Evolutionary conservation across 2,797 vertebrate genomes (phyloP).

Genomic region (Amniataba percoides): DNA sequence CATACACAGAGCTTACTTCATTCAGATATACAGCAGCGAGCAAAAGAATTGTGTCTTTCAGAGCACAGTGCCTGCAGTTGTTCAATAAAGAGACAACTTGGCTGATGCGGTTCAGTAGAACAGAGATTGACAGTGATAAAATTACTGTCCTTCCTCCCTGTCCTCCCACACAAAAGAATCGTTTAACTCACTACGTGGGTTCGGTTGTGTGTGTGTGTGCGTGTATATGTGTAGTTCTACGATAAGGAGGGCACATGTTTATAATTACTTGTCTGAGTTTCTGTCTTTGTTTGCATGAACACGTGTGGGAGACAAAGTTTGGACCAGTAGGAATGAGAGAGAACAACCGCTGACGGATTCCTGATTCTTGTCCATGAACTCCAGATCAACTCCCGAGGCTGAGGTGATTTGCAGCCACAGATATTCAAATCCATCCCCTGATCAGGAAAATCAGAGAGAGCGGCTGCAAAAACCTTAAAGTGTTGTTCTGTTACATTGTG

Average conservation of each 20-base stretch:
- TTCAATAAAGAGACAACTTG: constrained; percentile 28
- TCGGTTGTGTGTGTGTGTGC: neutral
- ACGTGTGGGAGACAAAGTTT: neutral
- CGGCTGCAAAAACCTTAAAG: neutral
- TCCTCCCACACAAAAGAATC: constrained; percentile 25
- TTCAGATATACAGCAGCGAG: constrained; percentile 35
- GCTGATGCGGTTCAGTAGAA: constrained; percentile 32
- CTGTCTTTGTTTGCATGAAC: neutral
- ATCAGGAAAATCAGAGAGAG: constrained; percentile 10
- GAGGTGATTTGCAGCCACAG: constrained; percentile 25
- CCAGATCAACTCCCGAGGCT: constrained; percentile 4
- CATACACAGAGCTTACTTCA: constrained; percentile 34
- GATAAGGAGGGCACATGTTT: neutral
- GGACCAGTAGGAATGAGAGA: neutral
- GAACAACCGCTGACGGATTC: constrained; percentile 1
- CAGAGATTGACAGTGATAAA: constrained; percentile 56
- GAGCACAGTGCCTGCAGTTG: constrained; percentile 46
- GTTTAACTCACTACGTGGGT: constrained; percentile 4
- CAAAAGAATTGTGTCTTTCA: constrained; percentile 56
- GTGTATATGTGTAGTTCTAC: neutral
- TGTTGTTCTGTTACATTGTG: constrained; percentile 13
- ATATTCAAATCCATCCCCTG: constrained; percentile 10
- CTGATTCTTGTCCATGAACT: constrained; percentile 18
- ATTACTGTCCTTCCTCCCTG: constrained; percentile 28
- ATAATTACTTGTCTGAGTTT: neutral